Evolutionary conservation across 2,113 vertebrate species (phyloP).

Genomic region (Scomber scombrus): DNA sequence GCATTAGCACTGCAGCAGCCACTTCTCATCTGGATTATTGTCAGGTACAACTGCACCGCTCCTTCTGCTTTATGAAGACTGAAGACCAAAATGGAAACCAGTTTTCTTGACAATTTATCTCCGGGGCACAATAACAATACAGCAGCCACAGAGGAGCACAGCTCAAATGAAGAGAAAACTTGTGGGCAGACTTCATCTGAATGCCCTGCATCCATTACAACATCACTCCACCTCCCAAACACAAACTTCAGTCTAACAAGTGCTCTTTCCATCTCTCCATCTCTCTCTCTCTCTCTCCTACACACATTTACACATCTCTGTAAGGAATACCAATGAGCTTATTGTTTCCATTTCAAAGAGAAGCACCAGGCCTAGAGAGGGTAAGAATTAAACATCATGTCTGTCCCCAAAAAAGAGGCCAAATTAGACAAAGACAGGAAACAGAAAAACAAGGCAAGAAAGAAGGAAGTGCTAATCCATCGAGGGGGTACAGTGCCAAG

Average conservation of each 20-base stretch:
- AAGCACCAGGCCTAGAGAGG: constrained; percentile 42
- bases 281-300: constrained; percentile 20
- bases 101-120: constrained; percentile 48
- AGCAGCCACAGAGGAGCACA: constrained; percentile 10
- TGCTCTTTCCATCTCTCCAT: constrained; percentile 34
- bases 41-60: constrained; percentile 20
- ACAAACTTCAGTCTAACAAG: constrained; percentile 68
- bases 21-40: constrained; percentile 44
- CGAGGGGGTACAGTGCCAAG: constrained; percentile 48
- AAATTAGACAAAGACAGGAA: constrained; percentile 46
- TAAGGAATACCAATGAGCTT: constrained; percentile 73
- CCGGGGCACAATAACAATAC: constrained; percentile 30
- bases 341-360: constrained; percentile 77
- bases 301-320: constrained; percentile 47
- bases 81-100: constrained; percentile 32
- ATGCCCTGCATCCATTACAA: constrained; percentile 58
- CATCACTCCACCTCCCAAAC: constrained; percentile 57
- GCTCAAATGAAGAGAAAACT: constrained; percentile 52
- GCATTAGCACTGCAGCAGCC: constrained; percentile 3
- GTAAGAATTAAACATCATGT: constrained; percentile 57
- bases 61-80: constrained; percentile 6
- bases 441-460: constrained; percentile 37
- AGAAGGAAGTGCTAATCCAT: constrained; percentile 36
- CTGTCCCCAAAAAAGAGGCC: constrained; percentile 39
- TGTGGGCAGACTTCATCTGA: constrained; percentile 48